Evolutionary conservation across 2,113 vertebrate species (phyloP), one percentile per base, ranked within the genome.

Genomic region (Esox niger): DNA sequence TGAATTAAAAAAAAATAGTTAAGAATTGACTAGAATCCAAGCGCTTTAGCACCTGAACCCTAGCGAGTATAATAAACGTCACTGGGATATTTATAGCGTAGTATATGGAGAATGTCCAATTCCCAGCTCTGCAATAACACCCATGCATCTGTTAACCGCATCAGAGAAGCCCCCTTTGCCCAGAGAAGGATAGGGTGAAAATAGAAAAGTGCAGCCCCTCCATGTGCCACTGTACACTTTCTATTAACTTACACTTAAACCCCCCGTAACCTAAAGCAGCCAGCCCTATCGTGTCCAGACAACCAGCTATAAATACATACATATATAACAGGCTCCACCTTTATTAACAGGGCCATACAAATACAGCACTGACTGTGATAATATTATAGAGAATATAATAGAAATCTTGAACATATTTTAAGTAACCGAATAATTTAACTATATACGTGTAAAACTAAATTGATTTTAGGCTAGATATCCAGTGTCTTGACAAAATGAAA

Each of bases 31-130:
- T 85, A 83, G 66, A 68, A 88, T 93, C 91, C 93, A 93, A 96
- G 90, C 87, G 87, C 90, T 96, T 96, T 96, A 96, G 93, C 95
- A 96, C 94, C 95, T 94, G 93, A 95, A 93, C 80, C 91, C 94
- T 91, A 90, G 91, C 70, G 94, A 94, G 95, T 87, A 91, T 92
- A 93, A 94, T 96, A 96, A 97, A 98, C 86, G 94, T 95, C 95
- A 94, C 65, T 74, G 80, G 87, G 91, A 93, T 96, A 96, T 98
- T 98, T 97, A 97, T 93, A 91, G 93, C 64, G 84, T 87, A 84
- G 93, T 94, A 94, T 92, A 93, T 92, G 91, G 93, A 96, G 91
- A 94, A 91, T 93, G 94, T 95, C 91, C 94, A 95, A 93, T 91
- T 94, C 95, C 92, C 95, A 77, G 71, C 84, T 87, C 91, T 89